Evolutionary conservation across 2,797 vertebrate species (phyloP).

Genomic region (Psittacula derbiana): DNA sequence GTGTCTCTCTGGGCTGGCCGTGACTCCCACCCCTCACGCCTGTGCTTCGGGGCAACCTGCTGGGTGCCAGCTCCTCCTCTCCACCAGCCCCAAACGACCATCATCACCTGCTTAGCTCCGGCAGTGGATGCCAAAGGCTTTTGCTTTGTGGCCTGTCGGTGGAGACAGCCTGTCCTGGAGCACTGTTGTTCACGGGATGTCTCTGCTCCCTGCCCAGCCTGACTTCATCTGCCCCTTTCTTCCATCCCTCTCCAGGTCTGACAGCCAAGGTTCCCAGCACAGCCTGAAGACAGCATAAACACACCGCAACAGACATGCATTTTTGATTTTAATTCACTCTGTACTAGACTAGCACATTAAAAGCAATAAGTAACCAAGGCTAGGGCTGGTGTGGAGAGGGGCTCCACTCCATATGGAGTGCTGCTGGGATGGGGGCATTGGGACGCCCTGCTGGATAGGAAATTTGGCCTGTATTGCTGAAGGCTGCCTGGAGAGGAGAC

Average conservation of each 20-base stretch:
- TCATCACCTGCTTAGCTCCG: rapidly evolving
- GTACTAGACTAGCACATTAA: slow-evolving; percentile 20
- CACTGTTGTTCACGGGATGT: no score
- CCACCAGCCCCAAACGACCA: neutral
- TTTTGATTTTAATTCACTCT: slow-evolving; percentile 5
- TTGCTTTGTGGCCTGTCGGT: neutral
- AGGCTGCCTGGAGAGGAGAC: slow-evolving; percentile 1
- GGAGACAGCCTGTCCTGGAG: neutral
- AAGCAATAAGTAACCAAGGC: slow-evolving; percentile 47
- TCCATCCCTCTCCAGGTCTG: slow-evolving; percentile 32
- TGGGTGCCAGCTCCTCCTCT: neutral
- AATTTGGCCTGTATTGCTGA: neutral
- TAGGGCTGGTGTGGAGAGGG: neutral
- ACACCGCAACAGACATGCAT: neutral
- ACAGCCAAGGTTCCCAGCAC: neutral
- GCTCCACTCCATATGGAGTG: neutral
- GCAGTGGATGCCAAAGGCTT: neutral
- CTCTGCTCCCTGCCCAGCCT: neutral
- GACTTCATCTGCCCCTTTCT: neutral
- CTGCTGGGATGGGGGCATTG: neutral
- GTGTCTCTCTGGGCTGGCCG: neutral
- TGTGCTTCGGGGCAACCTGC: neutral
- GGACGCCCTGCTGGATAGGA: neutral
- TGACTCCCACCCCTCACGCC: neutral
- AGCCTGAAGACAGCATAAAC: neutral